Conservation (phyloP, 2,888 invertebrate species). For the Bursaphelenchus okinawaensis region DNA sequence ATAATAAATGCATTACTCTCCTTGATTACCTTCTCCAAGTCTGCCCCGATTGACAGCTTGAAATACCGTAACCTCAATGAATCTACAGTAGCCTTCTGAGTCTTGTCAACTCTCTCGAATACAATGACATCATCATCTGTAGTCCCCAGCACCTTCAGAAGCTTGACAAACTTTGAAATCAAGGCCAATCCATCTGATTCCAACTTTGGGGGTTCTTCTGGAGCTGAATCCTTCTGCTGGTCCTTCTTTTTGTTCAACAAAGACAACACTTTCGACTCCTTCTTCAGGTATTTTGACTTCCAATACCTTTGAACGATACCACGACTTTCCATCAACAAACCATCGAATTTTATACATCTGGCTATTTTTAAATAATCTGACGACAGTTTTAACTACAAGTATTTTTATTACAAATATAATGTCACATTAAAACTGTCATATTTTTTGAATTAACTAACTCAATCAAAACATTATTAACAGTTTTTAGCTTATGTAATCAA, state of each 20-base stretch:
- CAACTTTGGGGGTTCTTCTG: neutral
- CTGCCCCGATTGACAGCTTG: constrained; percentile 1
- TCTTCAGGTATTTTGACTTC: neutral
- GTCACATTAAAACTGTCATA: too few relatives aligned
- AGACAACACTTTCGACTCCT: neutral
- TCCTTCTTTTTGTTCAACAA: neutral
- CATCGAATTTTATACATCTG: neutral
- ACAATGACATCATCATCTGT: neutral
- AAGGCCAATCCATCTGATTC: constrained; percentile 1
- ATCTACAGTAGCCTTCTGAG: neutral
- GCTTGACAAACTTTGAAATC: neutral
- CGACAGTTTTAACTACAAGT: neutral
- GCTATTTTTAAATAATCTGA: constrained; percentile 2
- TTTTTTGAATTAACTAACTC: too few relatives aligned
- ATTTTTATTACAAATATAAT: neutral
- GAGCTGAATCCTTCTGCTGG: neutral
- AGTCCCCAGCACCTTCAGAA: neutral
- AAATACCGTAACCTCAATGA: constrained; percentile 1
- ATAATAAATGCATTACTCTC: constrained; percentile 5
- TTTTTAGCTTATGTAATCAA: too few relatives aligned
- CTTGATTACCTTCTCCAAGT: neutral
- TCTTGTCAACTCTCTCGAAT: neutral
- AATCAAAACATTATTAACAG: too few relatives aligned
- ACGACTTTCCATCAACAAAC: constrained; percentile 6
- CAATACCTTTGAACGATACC: constrained; percentile 5